Base-by-base conservation (phyloP, 2,797 vertebrate genomes). In the Austrolebias charrua region DNA sequence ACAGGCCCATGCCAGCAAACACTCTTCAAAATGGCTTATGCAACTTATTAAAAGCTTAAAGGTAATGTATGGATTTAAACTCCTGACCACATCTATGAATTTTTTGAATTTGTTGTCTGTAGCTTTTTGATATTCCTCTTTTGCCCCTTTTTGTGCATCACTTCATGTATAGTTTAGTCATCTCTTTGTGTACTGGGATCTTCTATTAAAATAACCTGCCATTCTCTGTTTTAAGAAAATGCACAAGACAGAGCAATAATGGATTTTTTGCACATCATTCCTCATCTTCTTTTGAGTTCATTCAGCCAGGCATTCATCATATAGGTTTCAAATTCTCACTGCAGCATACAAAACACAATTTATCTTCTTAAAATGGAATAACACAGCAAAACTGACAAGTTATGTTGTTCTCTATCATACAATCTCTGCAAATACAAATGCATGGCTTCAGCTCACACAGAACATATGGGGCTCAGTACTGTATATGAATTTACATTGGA, bases 31-130 rank as follows among this genome's bases (percentile, higher is more conserved):
- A 38, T 38, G 35, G 7, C 35, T 38, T 11, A 38, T 9, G 11
- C 12, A 11, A 38, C 8, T 38, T 9, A 38, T 38, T 11, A 38
- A 38, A 38, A 38, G 3, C 35, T 38, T 9, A 10, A 38, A 10
- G 10, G 1, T 38, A 38, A 38, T 10, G 10, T 38, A 38, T 38
- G 35, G 3, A 38, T 38, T 2, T 38, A 38, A 38, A 38, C 35
- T 38, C 10, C 35, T 38, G 35, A 38, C 35, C 35, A 38, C 35
- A 38, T 10, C 8, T 38, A 10, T 3, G 35, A 71, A 69, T 70
- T 38, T 65, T 50, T 64, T 80, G 79, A 78, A 76, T 84, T 79
- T 81, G 51, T 71, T n/a, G 16, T 78, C 18, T 72, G 49, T 35
- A 0, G 4, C 33, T 63, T 45, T 38, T 74, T 73, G n/a, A 56